Percentiles rank a stretch among this genome's conserved stretches.
Conservation (phyloP, 2,888 invertebrate species). For the Dione vanillae region DNA sequence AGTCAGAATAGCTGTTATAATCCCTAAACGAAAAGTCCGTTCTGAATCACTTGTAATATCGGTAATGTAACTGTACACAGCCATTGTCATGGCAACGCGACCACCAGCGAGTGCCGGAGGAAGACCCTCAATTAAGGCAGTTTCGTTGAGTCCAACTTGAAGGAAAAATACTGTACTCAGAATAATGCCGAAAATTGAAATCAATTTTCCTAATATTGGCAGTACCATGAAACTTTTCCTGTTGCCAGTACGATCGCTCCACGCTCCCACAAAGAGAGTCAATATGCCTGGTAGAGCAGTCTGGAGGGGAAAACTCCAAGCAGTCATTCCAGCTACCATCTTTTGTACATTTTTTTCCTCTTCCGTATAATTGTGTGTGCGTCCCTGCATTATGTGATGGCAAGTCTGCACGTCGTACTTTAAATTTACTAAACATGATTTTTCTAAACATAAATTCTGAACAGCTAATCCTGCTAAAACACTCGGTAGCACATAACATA, state of each 20-base stretch:
- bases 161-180: constrained; percentile 84
- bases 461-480: constrained; percentile 86
- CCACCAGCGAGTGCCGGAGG: constrained; percentile 86
- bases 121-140: constrained; percentile 82
- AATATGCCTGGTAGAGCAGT: constrained; percentile 84
- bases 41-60: constrained; percentile 85
- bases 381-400: constrained; percentile 76
- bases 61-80: constrained; percentile 86
- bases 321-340: constrained; percentile 83
- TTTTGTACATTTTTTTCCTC: constrained; percentile 78
- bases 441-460: constrained; percentile 83
- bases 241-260: constrained; percentile 86
- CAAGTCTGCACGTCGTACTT: constrained; percentile 82
- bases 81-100: constrained; percentile 84
- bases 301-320: constrained; percentile 84
- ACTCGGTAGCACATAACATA: constrained; percentile 87
- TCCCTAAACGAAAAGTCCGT: constrained; percentile 86
- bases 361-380: constrained; percentile 69
- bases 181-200: constrained; percentile 82
- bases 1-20: constrained; percentile 83
- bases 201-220: constrained; percentile 84
- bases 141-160: constrained; percentile 81
- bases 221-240: constrained; percentile 85
- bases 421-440: constrained; percentile 84
- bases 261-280: constrained; percentile 84